Base-by-base conservation (phyloP, 2,888 invertebrate genomes). In the Nomada lathburiana region DNA sequence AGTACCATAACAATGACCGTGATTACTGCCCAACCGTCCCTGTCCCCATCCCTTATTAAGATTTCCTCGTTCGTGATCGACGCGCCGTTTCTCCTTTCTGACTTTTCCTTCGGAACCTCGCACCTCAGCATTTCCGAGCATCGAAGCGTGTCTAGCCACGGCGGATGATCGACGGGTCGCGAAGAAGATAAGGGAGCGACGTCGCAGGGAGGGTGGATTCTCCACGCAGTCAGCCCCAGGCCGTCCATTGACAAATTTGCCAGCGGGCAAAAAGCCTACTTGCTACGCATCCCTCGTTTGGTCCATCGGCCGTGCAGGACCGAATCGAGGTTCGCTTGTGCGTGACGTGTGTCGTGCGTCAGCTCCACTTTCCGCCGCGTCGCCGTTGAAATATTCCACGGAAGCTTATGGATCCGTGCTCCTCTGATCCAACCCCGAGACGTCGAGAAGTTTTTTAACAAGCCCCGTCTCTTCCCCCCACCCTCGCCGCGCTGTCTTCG, bases 211-310 rank as follows among this genome's bases (percentile, higher is more conserved):
- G 80, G 83, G 79, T 70, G 81, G 85, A 76, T 76, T 80, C 82
- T 70, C 55, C 74, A 26, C 44, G 44, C n/a, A 26, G 69, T 36
- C 76, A 78, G 75, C 86, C 80, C 81, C 60, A 83, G 82, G 85
- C 36, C 36, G 86, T 87, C 90, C 88, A 89, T 88, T 90, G 90
- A 90, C 88, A 89, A 90, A 90, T 90, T 90, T 90, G 89, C 89
- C 83, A 79, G 76, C 86, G 84, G 84, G 86, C 78, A 85, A 89
- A 90, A 88, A 90, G 88, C 73, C 86, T 89, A 82, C 83, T 90
- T 90, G 90, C 82, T 89, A 90, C 90, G 90, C 90, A 90, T 90
- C 90, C 90, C 89, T 85, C 77, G 89, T 57, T 80, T 81, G 84
- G 83, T 86, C 88, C 89, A 90, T 88, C 88, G 81, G 77, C 86